Conservation (phyloP, 1,140 invertebrate species). For the Phortica variegata region DNA sequence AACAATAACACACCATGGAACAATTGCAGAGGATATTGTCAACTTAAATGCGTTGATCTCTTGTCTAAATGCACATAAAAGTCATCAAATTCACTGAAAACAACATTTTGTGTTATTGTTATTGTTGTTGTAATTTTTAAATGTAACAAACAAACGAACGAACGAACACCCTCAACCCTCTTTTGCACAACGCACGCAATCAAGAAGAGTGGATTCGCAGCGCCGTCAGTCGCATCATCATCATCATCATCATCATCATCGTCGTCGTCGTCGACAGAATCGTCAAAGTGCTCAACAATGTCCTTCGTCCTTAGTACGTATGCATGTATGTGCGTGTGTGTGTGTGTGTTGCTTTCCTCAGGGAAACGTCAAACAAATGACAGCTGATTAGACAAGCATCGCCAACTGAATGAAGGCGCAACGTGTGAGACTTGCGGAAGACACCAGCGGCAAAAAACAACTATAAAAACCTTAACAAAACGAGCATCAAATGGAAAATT, state of each 20-base stretch:
- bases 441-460: conserved; percentile 18
- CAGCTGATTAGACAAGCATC: conserved; percentile 58
- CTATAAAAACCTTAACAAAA: conserved; percentile 25
- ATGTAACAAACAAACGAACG: not conserved
- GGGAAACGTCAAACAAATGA: conserved; percentile 57
- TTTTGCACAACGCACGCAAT: conserved; percentile 30
- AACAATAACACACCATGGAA: too few relatives aligned
- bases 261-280: too few relatives aligned
- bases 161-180: not conserved
- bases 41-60: conserved; percentile 55
- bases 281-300: too few relatives aligned
- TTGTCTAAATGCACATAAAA: conserved; percentile 52
- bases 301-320: too few relatives aligned
- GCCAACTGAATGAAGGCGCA: conserved; percentile 31
- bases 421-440: not conserved
- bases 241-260: too few relatives aligned
- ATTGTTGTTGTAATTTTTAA: conserved; percentile 40
- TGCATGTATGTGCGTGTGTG: too few relatives aligned
- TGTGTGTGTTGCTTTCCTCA: conserved; percentile 38
- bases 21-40: conserved; percentile 36
- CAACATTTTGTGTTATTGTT: conserved; percentile 36
- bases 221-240: too few relatives aligned
- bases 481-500: conserved; percentile 57
- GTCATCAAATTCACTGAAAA: conserved; percentile 56
- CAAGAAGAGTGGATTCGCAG: conserved; percentile 50